phyloP scores from a whole-genome alignment of 2,888 invertebrate genomes.

The Diachrysia chrysitis region DNA sequence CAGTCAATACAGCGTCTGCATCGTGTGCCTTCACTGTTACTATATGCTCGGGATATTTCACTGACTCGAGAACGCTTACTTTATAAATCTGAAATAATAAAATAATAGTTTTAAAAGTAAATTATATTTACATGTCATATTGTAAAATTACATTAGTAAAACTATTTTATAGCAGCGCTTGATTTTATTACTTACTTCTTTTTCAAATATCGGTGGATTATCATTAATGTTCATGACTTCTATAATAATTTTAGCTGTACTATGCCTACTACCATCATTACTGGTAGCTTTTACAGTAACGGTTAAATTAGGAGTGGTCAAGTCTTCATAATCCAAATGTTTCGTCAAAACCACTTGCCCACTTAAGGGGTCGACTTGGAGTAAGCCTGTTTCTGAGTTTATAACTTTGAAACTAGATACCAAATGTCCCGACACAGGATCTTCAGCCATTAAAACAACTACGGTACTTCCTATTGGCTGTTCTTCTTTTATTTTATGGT shows the following conservation, averaged over 20 bases:
- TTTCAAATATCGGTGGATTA: slow-evolving; percentile 92
- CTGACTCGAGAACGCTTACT: slow-evolving; percentile 92
- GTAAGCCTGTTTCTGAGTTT: slow-evolving; percentile 86
- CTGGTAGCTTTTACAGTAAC: slow-evolving; percentile 89
- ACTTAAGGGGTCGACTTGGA: slow-evolving; percentile 90
- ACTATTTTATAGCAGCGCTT: too few species aligned
- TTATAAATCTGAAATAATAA: slow-evolving; percentile 89
- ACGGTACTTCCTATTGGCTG: slow-evolving; percentile 93
- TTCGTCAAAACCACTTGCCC: slow-evolving; percentile 93
- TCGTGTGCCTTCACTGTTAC: slow-evolving; percentile 92
- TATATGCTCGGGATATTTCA: slow-evolving; percentile 91
- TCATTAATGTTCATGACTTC: slow-evolving; percentile 94
- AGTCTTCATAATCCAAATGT: slow-evolving; percentile 93
- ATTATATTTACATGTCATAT: neutral
- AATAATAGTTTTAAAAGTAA: too few species aligned
- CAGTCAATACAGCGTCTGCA: slow-evolving; percentile 90
- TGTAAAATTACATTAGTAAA: neutral
- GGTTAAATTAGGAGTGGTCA: slow-evolving; percentile 89
- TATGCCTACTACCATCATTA: slow-evolving; percentile 88
- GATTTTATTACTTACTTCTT: slow-evolving; percentile 80
- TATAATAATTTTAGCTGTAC: slow-evolving; percentile 91
- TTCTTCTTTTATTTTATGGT: slow-evolving; percentile 92
- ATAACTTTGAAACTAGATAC: slow-evolving; percentile 90
- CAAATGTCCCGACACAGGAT: slow-evolving; percentile 91
- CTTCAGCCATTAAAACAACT: slow-evolving; percentile 91